Evolutionary conservation across 2,113 vertebrate species (phyloP).

Genomic region (Eira barbara): DNA sequence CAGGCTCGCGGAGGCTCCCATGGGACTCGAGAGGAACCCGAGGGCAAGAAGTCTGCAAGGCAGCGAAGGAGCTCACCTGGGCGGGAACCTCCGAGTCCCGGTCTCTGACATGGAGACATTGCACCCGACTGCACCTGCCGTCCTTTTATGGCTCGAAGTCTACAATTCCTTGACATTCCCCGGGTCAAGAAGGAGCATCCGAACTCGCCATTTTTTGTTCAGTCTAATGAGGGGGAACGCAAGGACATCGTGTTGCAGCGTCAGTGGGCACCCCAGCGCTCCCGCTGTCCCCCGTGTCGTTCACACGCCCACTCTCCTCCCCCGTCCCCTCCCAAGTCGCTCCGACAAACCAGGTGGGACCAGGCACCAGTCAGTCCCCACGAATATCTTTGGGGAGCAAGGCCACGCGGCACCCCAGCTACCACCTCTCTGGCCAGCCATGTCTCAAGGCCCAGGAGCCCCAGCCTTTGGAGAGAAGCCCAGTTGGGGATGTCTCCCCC

Average conservation of each 20-base stretch:
- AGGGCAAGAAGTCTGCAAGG: not conserved
- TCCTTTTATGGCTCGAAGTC: not conserved
- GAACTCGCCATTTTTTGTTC: not conserved
- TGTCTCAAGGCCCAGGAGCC: not conserved
- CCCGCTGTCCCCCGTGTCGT: not conserved
- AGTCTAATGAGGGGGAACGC: too few species aligned
- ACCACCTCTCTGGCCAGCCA: not conserved
- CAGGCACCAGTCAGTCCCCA: not conserved
- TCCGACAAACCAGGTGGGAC: not conserved
- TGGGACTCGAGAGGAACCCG: not conserved
- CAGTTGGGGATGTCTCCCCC: too few species aligned
- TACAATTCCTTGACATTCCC: not conserved
- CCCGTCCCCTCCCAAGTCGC: fast-evolving
- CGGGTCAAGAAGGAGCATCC: not conserved
- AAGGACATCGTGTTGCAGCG: not conserved
- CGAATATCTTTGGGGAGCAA: fast-evolving
- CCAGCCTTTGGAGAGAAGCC: not conserved
- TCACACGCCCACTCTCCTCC: fast-evolving
- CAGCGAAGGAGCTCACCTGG: not conserved
- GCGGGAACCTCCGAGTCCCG: not conserved
- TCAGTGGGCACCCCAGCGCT: fast-evolving
- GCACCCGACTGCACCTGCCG: not conserved
- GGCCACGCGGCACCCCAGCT: fast-evolving
- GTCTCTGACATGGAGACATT: not conserved
- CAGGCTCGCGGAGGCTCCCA: not conserved